Conservation (phyloP, 2,888 invertebrate species). For the Clanis bilineata region DNA sequence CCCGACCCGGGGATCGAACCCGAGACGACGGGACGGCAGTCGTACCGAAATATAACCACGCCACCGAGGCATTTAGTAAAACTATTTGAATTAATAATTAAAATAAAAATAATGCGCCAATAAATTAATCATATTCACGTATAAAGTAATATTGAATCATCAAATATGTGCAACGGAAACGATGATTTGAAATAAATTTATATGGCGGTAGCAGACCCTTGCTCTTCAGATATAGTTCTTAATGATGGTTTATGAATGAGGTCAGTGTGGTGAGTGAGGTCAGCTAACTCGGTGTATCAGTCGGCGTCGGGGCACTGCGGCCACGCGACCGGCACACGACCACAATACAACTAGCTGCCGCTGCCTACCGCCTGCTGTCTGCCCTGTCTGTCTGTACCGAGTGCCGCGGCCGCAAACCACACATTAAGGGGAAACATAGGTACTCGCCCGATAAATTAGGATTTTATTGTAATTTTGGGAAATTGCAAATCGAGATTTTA, state of each 20-base stretch:
- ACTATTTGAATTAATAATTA: neutral
- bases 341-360: slow-evolving; percentile 22
- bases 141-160: neutral
- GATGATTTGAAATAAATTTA: slow-evolving; percentile 37
- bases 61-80: neutral
- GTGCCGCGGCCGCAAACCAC: slow-evolving; percentile 1
- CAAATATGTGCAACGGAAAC: slow-evolving; percentile 12
- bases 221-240: slow-evolving; percentile 66
- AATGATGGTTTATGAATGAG: slow-evolving; percentile 79
- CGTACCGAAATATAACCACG: too few relatives aligned
- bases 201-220: slow-evolving; percentile 54
- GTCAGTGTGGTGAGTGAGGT: slow-evolving; percentile 70
- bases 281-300: slow-evolving; percentile 57
- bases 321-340: slow-evolving; percentile 61
- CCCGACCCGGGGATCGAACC: too few relatives aligned
- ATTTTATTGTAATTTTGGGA: too few relatives aligned
- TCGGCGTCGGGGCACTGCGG: slow-evolving; percentile 32
- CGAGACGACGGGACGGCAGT: too few relatives aligned
- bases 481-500: too few relatives aligned
- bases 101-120: neutral
- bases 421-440: too few relatives aligned
- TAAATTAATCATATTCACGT: neutral
- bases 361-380: slow-evolving; percentile 1
- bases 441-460: too few relatives aligned
- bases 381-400: too few relatives aligned